Evolutionary conservation across 2,888 invertebrate genomes (phyloP).

Genomic region (Rhogogaster chlorosoma): DNA sequence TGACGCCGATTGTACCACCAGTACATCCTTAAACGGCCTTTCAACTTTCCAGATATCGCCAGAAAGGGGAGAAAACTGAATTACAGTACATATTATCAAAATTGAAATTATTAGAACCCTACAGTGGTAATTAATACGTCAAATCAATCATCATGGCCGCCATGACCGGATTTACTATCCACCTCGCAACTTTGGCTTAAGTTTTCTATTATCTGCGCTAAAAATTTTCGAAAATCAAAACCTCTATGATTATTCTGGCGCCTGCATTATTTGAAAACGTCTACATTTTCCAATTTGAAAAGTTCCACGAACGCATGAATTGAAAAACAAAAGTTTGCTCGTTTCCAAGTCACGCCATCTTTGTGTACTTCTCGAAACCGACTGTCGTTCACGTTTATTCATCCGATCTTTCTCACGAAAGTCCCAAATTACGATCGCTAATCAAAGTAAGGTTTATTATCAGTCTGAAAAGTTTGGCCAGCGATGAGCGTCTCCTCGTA

Average conservation of each 20-base stretch:
- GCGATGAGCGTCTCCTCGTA: neutral
- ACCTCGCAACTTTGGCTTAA: neutral
- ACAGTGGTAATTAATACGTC: neutral
- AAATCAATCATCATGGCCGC: neutral
- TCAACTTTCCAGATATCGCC: neutral
- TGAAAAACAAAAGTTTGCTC: neutral
- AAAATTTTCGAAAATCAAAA: neutral
- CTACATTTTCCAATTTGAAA: neutral
- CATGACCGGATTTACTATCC: neutral
- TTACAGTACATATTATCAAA: neutral
- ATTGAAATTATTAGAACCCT: neutral
- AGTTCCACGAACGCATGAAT: neutral
- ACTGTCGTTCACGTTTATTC: neutral
- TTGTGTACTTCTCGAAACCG: neutral
- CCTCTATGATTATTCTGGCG: neutral
- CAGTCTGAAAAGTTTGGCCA: neutral
- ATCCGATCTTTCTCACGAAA: neutral
- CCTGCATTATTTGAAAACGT: neutral
- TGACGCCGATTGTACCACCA: no score
- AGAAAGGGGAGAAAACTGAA: neutral
- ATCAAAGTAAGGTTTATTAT: neutral
- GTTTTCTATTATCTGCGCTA: neutral
- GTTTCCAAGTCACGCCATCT: neutral
- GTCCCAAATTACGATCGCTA: neutral
- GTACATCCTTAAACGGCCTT: neutral